These are phyloP conservation scores for Corythornis madagascariensis DNA, from an alignment of 2,113 vertebrate genomes.

Conservation along the genomic window DNA sequence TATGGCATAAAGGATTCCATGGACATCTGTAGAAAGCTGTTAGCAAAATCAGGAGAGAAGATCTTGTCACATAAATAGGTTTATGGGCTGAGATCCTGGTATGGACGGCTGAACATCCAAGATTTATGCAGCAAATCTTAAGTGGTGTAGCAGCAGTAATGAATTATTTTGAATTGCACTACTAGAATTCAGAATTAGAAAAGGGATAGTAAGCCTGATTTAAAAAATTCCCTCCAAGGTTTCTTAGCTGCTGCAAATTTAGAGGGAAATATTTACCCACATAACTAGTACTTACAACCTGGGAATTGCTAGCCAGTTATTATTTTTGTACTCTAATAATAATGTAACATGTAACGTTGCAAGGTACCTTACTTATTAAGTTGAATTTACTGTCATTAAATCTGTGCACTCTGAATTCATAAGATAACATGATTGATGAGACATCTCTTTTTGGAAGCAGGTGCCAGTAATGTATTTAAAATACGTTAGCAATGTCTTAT, in stretches of 20 bases:
- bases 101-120: neutral
- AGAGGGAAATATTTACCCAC: constrained; percentile 37
- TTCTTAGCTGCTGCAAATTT: constrained; percentile 26
- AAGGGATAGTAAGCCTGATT: neutral
- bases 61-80: neutral
- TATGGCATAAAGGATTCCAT: neutral
- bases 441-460: constrained; percentile 59
- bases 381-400: constrained; percentile 54
- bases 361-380: constrained; percentile 52
- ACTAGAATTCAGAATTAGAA: neutral
- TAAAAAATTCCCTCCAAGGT: neutral
- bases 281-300: constrained; percentile 1
- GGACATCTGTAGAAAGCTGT: constrained; percentile 4
- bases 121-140: neutral
- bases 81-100: neutral
- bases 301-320: constrained; percentile 37
- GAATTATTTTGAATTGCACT: neutral
- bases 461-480: constrained; percentile 58
- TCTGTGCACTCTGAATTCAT: constrained; percentile 50
- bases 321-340: constrained; percentile 56
- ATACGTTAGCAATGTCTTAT: constrained; percentile 41
- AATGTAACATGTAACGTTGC: constrained; percentile 29
- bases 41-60: neutral
- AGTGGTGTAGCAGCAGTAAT: neutral
- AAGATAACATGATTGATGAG: constrained; percentile 62